Evolutionary conservation across 1,140 invertebrate species (phyloP).

Genomic region (Drosophila oshimai): DNA sequence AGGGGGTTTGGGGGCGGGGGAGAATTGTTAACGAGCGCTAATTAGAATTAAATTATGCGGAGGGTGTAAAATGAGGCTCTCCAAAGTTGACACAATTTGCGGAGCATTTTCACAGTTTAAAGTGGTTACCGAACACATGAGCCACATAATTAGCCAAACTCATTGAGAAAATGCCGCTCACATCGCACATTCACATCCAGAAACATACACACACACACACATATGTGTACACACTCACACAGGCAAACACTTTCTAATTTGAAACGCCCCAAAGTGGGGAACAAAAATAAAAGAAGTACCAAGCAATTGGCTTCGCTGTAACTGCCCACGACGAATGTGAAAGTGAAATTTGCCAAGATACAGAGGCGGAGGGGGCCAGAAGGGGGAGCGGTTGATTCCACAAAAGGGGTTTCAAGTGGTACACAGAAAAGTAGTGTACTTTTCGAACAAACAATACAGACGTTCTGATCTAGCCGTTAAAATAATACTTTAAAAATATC

Average conservation of each 20-base stretch:
- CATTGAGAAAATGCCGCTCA: slow-evolving; percentile 34
- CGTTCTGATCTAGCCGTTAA: too few relatives aligned
- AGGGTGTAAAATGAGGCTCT: slow-evolving; percentile 3
- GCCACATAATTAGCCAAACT: slow-evolving; percentile 39
- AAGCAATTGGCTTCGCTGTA: slow-evolving; percentile 52
- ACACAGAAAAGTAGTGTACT: background rate
- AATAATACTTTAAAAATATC: too few relatives aligned
- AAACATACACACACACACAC: background rate
- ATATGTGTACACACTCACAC: slow-evolving; percentile 7
- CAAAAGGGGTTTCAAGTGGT: background rate
- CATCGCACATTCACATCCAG: slow-evolving; percentile 7
- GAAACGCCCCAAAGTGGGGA: slow-evolving; percentile 34
- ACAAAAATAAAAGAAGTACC: slow-evolving; percentile 50
- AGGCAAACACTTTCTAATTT: slow-evolving; percentile 66
- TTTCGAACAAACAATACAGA: background rate
- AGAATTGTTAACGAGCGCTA: slow-evolving; percentile 35
- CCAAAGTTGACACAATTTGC: slow-evolving; percentile 16
- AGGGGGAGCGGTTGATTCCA: too few relatives aligned
- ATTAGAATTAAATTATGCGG: slow-evolving; percentile 50
- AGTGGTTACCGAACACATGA: slow-evolving; percentile 26
- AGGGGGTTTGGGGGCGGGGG: background rate
- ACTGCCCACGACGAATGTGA: slow-evolving; percentile 73
- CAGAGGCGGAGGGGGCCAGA: background rate
- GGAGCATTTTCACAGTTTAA: slow-evolving; percentile 16
- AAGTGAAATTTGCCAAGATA: slow-evolving; percentile 63